Percentiles rank a stretch among this genome's conserved stretches.
Conservation (phyloP, 2,113 vertebrate genomes). For the Gopherus evgoodei region DNA sequence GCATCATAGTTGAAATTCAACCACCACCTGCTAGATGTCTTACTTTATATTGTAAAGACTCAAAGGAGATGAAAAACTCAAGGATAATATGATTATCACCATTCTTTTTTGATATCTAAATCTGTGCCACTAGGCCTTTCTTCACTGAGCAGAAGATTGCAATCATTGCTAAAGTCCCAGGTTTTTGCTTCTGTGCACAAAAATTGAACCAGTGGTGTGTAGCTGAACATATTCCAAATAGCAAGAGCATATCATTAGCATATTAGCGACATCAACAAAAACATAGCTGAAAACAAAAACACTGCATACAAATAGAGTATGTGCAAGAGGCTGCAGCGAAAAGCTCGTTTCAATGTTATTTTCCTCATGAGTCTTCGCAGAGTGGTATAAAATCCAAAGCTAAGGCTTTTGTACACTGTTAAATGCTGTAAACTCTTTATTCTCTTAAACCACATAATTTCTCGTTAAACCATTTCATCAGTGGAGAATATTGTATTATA, state of each 20-base stretch:
- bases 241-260: conserved; percentile 44
- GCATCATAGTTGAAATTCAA: conserved; percentile 37
- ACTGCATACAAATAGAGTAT: conserved; percentile 13
- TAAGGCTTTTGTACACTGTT: not conserved
- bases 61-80: conserved; percentile 60
- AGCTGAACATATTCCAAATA: conserved; percentile 56
- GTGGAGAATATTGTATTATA: not conserved
- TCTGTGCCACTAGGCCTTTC: conserved; percentile 59
- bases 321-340: conserved; percentile 3
- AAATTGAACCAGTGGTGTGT: conserved; percentile 63
- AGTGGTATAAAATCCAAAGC: not conserved
- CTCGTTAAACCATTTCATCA: not conserved
- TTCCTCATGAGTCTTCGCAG: not conserved
- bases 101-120: conserved; percentile 62
- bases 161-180: conserved; percentile 46
- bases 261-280: conserved; percentile 50
- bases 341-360: not conserved
- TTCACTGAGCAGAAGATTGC: conserved; percentile 70
- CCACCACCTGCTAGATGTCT: conserved; percentile 44
- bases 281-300: conserved; percentile 41
- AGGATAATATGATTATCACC: conserved; percentile 72
- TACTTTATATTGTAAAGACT: conserved; percentile 40
- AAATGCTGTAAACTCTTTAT: not conserved
- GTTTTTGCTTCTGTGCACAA: conserved; percentile 65
- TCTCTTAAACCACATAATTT: not conserved